phyloP scores from a whole-genome alignment of 1,140 invertebrate genomes.

The Drosophila sechellia region DNA sequence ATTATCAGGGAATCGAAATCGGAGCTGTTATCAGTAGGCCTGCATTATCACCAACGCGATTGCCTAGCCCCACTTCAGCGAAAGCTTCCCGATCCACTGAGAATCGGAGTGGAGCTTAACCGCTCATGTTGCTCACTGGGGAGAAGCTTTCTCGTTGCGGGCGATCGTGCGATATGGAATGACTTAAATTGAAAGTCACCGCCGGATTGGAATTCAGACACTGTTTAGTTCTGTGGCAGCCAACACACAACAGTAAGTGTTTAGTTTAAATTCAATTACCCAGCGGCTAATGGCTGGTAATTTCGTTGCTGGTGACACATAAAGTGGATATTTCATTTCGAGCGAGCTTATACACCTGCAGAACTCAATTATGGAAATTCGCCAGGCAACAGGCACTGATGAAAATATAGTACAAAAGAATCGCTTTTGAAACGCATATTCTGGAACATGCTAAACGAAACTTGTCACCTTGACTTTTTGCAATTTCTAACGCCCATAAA shows the following conservation, averaged over 20 bases:
- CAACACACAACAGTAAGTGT: slow-evolving; percentile 70
- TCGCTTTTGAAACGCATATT: not conserved
- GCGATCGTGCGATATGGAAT: slow-evolving; percentile 64
- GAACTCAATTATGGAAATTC: slow-evolving; percentile 10
- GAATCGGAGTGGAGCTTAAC: slow-evolving; percentile 15
- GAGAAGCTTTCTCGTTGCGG: slow-evolving; percentile 34
- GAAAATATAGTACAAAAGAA: not conserved
- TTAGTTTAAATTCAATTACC: slow-evolving; percentile 20
- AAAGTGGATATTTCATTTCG: slow-evolving; percentile 29
- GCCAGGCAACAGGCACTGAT: not conserved
- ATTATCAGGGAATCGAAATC: slow-evolving; percentile 22
- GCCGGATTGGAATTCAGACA: slow-evolving; percentile 66
- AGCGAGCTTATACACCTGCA: slow-evolving; percentile 31
- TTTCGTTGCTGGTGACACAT: slow-evolving; percentile 27
- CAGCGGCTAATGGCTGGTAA: too few species aligned
- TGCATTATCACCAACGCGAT: slow-evolving; percentile 36
- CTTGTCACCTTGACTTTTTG: slow-evolving; percentile 1
- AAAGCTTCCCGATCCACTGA: slow-evolving; percentile 37
- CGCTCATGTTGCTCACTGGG: not conserved
- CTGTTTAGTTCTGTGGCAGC: slow-evolving; percentile 64
- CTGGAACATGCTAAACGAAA: not conserved
- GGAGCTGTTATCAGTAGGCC: slow-evolving; percentile 23
- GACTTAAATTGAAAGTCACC: slow-evolving; percentile 76
- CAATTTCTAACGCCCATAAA: slow-evolving; percentile 4
- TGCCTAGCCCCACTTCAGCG: slow-evolving; percentile 36